Percentiles rank a stretch among this genome's conserved stretches.
Conservation (phyloP, 2,113 vertebrate genomes). For the Phocoena sinus region DNA sequence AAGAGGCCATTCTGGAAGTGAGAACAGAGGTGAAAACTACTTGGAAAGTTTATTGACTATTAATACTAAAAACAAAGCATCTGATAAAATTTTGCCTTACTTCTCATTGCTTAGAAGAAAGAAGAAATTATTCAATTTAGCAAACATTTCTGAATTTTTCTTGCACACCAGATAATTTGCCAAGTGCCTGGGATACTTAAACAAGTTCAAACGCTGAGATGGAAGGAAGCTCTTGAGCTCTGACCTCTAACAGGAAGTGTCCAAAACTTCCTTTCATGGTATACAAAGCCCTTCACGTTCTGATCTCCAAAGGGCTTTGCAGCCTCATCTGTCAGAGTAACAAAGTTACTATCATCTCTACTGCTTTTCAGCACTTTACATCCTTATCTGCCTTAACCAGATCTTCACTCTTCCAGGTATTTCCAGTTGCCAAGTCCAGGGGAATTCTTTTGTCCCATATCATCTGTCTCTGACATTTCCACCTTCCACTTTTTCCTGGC, state of each 20-base stretch:
- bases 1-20: background rate
- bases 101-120: background rate
- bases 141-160: conserved; percentile 12
- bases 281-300: background rate
- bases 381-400: background rate
- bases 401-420: background rate
- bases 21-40: background rate
- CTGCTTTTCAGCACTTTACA: background rate
- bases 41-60: background rate
- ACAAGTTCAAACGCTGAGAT: background rate
- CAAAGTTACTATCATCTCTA: background rate
- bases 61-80: background rate
- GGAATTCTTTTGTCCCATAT: background rate
- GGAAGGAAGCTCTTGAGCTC: background rate
- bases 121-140: background rate
- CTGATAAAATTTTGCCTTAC: background rate
- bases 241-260: background rate
- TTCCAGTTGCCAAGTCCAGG: background rate
- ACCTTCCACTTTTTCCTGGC: background rate
- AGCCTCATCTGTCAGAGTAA: background rate
- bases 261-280: background rate
- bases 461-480: background rate
- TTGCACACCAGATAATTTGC: background rate
- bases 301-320: background rate
- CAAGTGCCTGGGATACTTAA: background rate